phyloP scores from a whole-genome alignment of 2,888 invertebrate genomes.

The Pseudococcus longispinus region DNA sequence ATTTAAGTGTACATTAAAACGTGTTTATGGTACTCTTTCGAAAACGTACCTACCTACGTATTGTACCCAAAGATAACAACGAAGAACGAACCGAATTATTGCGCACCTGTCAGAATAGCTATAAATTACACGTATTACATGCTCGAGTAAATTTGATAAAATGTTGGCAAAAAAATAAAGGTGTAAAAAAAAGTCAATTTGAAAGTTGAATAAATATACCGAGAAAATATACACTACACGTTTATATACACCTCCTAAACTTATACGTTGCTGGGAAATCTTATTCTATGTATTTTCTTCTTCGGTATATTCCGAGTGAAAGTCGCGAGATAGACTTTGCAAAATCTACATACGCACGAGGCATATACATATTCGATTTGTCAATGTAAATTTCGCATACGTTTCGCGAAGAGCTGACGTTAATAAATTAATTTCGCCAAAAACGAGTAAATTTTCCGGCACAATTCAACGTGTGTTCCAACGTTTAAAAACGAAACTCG shows the following conservation, averaged over 20 bases:
- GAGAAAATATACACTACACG: background rate
- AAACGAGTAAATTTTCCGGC: slow-evolving; percentile 24
- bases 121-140: background rate
- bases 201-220: background rate
- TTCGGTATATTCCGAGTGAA: background rate
- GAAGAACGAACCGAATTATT: background rate
- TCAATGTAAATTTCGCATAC: background rate
- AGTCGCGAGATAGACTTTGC: background rate
- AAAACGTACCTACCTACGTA: background rate
- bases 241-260: background rate
- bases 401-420: background rate
- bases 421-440: slow-evolving; percentile 20
- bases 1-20: background rate
- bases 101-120: slow-evolving; percentile 13
- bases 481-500: slow-evolving; percentile 16
- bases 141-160: slow-evolving; percentile 23
- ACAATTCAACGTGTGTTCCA: slow-evolving; percentile 7
- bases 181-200: slow-evolving; percentile 29
- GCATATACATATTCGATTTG: background rate
- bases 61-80: background rate
- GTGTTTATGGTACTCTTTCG: background rate
- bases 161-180: slow-evolving; percentile 1
- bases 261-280: background rate
- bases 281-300: background rate
- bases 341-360: background rate